Base-by-base conservation (phyloP, 2,113 vertebrate genomes). In the Campylomormyrus tamandua region DNA sequence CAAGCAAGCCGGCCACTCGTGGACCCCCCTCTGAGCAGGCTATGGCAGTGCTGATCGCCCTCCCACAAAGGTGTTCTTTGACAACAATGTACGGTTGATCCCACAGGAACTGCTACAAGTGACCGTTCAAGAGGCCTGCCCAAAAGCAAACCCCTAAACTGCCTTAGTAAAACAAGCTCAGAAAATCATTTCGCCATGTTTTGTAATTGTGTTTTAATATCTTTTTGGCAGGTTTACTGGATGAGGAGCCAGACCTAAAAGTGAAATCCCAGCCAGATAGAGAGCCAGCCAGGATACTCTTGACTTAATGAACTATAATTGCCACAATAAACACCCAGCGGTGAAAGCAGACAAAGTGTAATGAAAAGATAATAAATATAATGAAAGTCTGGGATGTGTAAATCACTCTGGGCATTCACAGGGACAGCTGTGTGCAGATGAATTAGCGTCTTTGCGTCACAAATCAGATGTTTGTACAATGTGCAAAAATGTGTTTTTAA, bases 241-340 rank as follows among this genome's bases (percentile, higher is more conserved):
- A 24, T 50, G 10, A 85, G 83, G 83, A 27, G 49, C 46, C 84
- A 50, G n/a, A 52, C 9, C 74, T 42, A 35, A 46, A 19, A 8
- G 1, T 10, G 5, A 53, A 50, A 31, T 49, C 5, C 46, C 48
- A 15, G 10, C 24, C 24, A 87, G n/a, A 15, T 49, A 50, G 24
- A 19, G 45, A 84, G 21, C 7, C 19, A n/a, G 83, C 83, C 21
- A 45, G 35, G 39, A 42, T n/a, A 84, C 83, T 45, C 83, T n/a
- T 24, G 45, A 48, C 83, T 84, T 24, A 84, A 46, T 84, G 83
- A 84, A 84, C 83, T 10, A 84, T 46, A 84, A 84, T 84, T 84
- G 83, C 21, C 21, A 24, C 45, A 48, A 48, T 84, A 84, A 84
- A 45, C 21, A 84, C 45, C 19, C 45, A 46, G 45, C 1, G 1